Conservation (phyloP, 1,140 invertebrate genomes). For the Batillaria attramentaria region DNA sequence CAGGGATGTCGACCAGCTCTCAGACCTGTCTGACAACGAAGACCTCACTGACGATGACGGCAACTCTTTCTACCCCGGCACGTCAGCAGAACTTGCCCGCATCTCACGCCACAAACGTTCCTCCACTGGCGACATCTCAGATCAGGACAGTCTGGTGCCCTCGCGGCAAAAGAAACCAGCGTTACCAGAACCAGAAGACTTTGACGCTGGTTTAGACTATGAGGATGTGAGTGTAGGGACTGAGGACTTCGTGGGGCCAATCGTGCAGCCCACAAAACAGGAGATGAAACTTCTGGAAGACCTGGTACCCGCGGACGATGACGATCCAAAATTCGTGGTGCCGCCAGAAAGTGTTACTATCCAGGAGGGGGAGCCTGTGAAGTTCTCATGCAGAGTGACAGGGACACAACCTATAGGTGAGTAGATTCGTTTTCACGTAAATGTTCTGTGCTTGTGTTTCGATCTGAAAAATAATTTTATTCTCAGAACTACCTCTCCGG, state of each 20-base stretch:
- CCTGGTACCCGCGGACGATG: slow-evolving; percentile 56
- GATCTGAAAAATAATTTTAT: no score
- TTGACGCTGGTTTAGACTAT: slow-evolving; percentile 9
- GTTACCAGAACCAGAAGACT: neutral
- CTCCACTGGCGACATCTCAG: neutral
- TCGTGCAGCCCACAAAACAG: slow-evolving; percentile 41
- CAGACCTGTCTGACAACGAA: slow-evolving; percentile 63
- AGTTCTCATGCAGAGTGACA: slow-evolving; percentile 58
- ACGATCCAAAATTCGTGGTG: slow-evolving; percentile 63
- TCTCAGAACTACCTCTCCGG: no score
- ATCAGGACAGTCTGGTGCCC: slow-evolving; percentile 10
- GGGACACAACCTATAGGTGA: slow-evolving; percentile 64
- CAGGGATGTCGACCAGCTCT: slow-evolving; percentile 66
- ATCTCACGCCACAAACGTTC: slow-evolving; percentile 35
- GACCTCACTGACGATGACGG: slow-evolving; percentile 56
- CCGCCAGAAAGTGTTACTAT: slow-evolving; percentile 59
- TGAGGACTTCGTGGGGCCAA: slow-evolving; percentile 31
- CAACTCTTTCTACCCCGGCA: slow-evolving; percentile 58
- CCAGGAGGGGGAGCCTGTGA: slow-evolving; percentile 64
- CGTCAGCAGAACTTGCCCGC: slow-evolving; percentile 58
- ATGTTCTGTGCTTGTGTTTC: no score
- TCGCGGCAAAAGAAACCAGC: neutral
- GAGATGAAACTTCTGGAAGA: slow-evolving; percentile 53
- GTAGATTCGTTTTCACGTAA: no score
- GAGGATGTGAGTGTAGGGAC: slow-evolving; percentile 19